These are phyloP conservation scores for Petrocephalus schoutedeni DNA, from an alignment of 2,797 vertebrate species.

Conservation along the genomic window DNA sequence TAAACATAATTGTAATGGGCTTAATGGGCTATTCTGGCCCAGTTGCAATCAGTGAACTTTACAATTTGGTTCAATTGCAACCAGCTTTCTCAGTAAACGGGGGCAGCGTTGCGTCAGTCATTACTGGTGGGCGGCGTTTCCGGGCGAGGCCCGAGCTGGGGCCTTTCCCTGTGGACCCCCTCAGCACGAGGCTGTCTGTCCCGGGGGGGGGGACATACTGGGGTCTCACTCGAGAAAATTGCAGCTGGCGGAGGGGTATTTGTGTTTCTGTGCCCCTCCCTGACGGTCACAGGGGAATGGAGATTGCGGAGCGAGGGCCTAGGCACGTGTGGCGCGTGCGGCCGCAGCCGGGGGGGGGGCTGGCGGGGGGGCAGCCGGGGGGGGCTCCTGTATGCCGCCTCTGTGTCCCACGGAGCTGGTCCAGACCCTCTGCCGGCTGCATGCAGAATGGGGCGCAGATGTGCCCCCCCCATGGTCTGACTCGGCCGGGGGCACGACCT, in stretches of 20 bases:
- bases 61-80: constrained; percentile 57
- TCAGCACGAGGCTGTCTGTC: not conserved
- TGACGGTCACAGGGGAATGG: not conserved
- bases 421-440: not conserved
- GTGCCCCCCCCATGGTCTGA: not conserved
- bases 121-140: constrained; percentile 29
- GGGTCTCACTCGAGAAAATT: not conserved
- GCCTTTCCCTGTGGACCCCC: constrained; percentile 24
- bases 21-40: constrained; percentile 56
- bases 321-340: not conserved
- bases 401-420: not conserved
- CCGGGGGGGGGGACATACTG: not conserved
- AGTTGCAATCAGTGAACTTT: constrained; percentile 59
- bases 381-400: not conserved
- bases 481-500: not conserved
- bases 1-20: constrained; percentile 60
- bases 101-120: constrained; percentile 40
- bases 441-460: not conserved
- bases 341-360: not conserved
- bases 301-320: not conserved
- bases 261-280: not conserved
- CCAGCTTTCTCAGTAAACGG: constrained; percentile 52
- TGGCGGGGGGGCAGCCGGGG: not conserved
- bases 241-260: not conserved
- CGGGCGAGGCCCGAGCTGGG: not conserved